Percentiles rank a stretch among this genome's conserved stretches.
phyloP scores from a whole-genome alignment of 2,797 vertebrate genomes.

The Petrocephalus schoutedeni region DNA sequence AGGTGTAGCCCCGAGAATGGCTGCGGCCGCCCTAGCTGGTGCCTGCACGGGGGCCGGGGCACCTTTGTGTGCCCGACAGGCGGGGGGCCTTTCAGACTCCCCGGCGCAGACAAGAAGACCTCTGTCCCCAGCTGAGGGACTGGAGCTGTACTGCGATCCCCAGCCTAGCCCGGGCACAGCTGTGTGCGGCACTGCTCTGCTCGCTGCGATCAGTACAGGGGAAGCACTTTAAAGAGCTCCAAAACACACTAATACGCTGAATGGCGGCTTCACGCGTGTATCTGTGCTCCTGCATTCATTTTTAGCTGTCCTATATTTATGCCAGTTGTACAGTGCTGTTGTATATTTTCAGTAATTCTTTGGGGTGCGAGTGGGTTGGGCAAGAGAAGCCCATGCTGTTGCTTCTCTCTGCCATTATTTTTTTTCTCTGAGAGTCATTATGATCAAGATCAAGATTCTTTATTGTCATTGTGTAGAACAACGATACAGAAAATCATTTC shows the following conservation, averaged over 20 bases:
- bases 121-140: constrained; percentile 63
- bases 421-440: background rate
- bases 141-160: constrained; percentile 36
- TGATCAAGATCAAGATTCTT: background rate
- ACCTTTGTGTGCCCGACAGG: constrained; percentile 71
- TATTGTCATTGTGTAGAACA: background rate
- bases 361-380: background rate
- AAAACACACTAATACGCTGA: background rate
- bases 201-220: constrained; percentile 45
- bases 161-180: background rate
- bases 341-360: background rate
- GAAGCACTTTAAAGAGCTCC: constrained; percentile 1
- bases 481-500: background rate
- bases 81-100: constrained; percentile 59
- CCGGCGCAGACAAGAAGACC: constrained; percentile 68
- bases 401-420: background rate
- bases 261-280: background rate
- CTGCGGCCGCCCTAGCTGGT: constrained; percentile 21
- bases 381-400: background rate
- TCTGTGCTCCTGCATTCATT: background rate
- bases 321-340: background rate
- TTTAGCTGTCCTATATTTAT: background rate
- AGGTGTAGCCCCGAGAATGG: background rate
- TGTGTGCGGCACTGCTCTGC: constrained; percentile 42
- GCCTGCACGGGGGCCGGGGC: constrained; percentile 52